Evolutionary conservation across 1,140 invertebrate species (phyloP).

Genomic region (Elysia chlorotica): DNA sequence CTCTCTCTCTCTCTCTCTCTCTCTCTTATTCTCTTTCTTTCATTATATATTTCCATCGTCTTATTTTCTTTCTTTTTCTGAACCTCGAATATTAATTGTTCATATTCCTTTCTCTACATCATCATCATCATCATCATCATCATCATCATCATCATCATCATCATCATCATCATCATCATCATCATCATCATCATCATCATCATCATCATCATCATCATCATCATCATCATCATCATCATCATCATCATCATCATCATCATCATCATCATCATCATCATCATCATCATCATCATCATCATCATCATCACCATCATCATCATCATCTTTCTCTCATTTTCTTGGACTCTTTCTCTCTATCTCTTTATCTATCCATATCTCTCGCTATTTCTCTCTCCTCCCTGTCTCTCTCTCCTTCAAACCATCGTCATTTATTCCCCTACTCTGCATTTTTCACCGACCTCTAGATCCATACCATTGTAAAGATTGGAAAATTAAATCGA

Average conservation of each 20-base stretch:
- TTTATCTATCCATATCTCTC: not conserved
- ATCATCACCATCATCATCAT: not conserved
- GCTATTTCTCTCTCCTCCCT: not conserved
- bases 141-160: slow-evolving; percentile 3
- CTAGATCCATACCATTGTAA: too few species aligned
- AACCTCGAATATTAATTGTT: not conserved
- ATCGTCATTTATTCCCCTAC: too few species aligned
- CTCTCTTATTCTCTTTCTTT: not conserved
- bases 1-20: not conserved
- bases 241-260: not conserved
- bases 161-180: slow-evolving; percentile 1
- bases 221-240: not conserved
- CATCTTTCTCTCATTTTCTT: not conserved
- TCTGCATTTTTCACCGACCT: too few species aligned
- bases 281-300: not conserved
- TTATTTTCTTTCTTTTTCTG: slow-evolving; percentile 7
- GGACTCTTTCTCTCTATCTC: not conserved
- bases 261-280: not conserved
- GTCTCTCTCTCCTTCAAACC: not conserved
- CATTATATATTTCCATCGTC: not conserved
- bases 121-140: not conserved
- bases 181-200: not conserved
- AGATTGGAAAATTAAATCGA: too few species aligned
- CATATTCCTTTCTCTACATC: not conserved
- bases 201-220: not conserved